Percentiles rank a stretch among this genome's conserved stretches.
Conservation (phyloP, 2,113 vertebrate genomes). For the Percina caprodes region DNA sequence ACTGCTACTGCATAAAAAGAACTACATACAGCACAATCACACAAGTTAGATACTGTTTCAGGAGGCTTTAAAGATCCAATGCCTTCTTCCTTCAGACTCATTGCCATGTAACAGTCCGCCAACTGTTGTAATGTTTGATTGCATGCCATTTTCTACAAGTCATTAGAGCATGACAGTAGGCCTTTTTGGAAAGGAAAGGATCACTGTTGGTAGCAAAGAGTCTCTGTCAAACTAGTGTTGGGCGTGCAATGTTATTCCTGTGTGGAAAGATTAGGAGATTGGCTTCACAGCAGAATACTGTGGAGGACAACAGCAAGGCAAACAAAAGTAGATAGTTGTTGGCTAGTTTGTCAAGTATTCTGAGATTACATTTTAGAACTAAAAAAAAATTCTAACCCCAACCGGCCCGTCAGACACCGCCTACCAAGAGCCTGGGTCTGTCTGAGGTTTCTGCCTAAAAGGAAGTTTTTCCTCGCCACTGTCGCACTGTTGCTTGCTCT, state of each 20-base stretch:
- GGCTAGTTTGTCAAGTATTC: slow-evolving; percentile 30
- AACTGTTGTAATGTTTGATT: background rate
- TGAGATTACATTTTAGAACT: slow-evolving; percentile 34
- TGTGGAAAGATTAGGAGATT: slow-evolving; percentile 23
- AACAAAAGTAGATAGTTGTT: slow-evolving; percentile 38
- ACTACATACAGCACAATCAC: background rate
- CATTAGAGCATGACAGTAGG: background rate
- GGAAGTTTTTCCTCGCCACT: too few species aligned
- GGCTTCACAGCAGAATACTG: slow-evolving; percentile 18
- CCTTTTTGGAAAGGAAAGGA: background rate
- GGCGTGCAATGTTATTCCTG: background rate
- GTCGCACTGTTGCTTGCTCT: too few species aligned
- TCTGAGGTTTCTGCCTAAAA: too few species aligned
- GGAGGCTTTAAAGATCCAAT: background rate
- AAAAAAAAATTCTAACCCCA: too few species aligned
- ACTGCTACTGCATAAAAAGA: background rate
- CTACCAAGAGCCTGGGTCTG: too few species aligned
- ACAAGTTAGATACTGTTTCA: background rate
- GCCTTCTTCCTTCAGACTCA: background rate
- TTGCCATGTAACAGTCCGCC: background rate
- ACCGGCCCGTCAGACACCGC: too few species aligned
- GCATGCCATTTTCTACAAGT: background rate
- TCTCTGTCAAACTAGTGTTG: slow-evolving; percentile 3
- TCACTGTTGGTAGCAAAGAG: background rate
- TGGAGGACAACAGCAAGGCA: slow-evolving; percentile 21